phyloP scores from a whole-genome alignment of 2,113 vertebrate genomes.

The Mesembrinibis cayennensis region DNA sequence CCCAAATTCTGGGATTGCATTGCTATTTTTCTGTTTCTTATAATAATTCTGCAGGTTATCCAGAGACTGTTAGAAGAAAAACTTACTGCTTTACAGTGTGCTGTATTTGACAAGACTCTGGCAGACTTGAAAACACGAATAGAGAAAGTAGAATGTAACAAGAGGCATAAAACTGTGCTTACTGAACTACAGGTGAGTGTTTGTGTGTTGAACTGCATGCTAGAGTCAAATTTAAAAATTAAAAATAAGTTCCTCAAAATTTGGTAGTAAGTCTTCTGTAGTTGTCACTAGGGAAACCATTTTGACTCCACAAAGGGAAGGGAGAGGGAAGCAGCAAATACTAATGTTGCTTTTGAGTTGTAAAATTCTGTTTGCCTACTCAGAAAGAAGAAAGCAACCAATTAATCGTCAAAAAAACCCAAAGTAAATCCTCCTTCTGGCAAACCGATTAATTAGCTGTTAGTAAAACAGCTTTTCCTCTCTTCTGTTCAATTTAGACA shows the following conservation, averaged over 20 bases:
- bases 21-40: background rate
- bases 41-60: conserved; percentile 80
- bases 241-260: background rate
- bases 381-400: background rate
- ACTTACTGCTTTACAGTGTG: conserved; percentile 81
- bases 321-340: background rate
- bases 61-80: conserved; percentile 90
- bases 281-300: background rate
- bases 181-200: conserved; percentile 86
- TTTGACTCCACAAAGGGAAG: background rate
- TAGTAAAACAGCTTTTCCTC: background rate
- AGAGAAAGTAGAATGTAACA: conserved; percentile 90
- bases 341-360: background rate
- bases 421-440: background rate
- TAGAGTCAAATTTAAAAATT: background rate
- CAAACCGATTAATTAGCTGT: background rate
- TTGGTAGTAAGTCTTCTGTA: background rate
- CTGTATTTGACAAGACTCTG: conserved; percentile 87
- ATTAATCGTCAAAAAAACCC: background rate
- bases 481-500: background rate
- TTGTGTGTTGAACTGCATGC: background rate
- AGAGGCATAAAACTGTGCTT: conserved; percentile 89
- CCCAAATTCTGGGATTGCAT: background rate
- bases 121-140: conserved; percentile 89
- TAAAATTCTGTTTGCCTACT: background rate